phyloP scores from a whole-genome alignment of 1,140 invertebrate genomes.

The Drosophila carrolli region DNA sequence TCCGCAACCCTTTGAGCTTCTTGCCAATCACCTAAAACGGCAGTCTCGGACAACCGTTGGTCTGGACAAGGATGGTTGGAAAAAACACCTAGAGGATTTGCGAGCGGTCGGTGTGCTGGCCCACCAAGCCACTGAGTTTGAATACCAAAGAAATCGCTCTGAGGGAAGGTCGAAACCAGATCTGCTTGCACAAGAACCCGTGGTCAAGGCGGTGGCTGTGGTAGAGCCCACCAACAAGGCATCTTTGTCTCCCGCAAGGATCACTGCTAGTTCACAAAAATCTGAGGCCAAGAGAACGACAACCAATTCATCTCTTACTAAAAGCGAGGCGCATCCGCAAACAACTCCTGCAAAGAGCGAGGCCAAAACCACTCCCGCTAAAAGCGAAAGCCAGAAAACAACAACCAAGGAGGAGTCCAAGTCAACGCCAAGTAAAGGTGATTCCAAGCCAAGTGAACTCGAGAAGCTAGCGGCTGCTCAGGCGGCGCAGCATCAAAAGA shows the following conservation, averaged over 20 bases:
- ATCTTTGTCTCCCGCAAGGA: slow-evolving; percentile 48
- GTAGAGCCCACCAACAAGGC: slow-evolving; percentile 61
- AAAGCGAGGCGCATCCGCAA: neutral
- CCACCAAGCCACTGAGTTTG: slow-evolving; percentile 79
- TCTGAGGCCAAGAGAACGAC: slow-evolving; percentile 6
- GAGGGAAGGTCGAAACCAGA: slow-evolving; percentile 76
- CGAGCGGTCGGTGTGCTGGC: slow-evolving; percentile 72
- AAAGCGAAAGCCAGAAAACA: slow-evolving; percentile 1
- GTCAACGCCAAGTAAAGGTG: slow-evolving; percentile 3
- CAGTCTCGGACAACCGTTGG: slow-evolving; percentile 51
- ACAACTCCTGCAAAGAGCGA: slow-evolving; percentile 1
- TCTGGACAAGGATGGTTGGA: slow-evolving; percentile 67
- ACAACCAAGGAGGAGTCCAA: slow-evolving; percentile 27
- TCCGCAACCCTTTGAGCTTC: slow-evolving; percentile 84
- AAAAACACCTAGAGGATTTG: slow-evolving; percentile 76
- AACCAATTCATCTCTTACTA: slow-evolving; percentile 1
- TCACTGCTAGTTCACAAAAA: neutral
- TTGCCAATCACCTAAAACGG: slow-evolving; percentile 77
- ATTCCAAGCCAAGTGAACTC: slow-evolving; percentile 38
- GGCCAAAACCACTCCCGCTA: neutral
- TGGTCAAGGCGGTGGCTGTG: slow-evolving; percentile 59
- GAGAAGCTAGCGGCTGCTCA: slow-evolving; percentile 51
- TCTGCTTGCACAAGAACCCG: slow-evolving; percentile 38
- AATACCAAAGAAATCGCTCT: slow-evolving; percentile 65
- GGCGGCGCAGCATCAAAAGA: slow-evolving; percentile 10